Evolutionary conservation across 1,140 invertebrate species (phyloP), one percentile per base, ranked within the genome.

Genomic region (Lepidotrigona ventralis): DNA sequence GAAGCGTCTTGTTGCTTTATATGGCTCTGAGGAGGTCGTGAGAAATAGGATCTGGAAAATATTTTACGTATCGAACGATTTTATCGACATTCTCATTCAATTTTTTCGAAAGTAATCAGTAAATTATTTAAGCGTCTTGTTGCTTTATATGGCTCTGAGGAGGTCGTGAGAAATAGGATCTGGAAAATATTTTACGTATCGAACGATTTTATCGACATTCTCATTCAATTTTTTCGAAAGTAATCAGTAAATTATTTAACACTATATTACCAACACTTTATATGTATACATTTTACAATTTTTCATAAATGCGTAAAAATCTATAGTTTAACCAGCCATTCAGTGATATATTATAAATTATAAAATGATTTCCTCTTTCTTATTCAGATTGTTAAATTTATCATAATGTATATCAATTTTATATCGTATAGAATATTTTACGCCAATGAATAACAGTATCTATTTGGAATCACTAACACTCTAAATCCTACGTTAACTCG

Each of bases 1-100:
- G 77, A 93, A 93, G 69, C 75, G 51, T 51, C 80, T 83, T 63
- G 77, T 74, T 17, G 91, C 90, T 76, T 91, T 92, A 69, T 91
- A 88, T 3, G 93, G 93, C 29, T 91, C 88, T 4, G 86, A 84
- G 71, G 93, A 91, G 66, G 90, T 85, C 68, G 92, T 90, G 29
- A 94, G 85, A 76, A 94, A 92, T 23, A 94, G 89, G 76, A 94
- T 91, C 93, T 94, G 85, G 80, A 91, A 90, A 84, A 64, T 64
- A 71, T 58, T 58, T 71, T 58, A 46, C 69, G 70, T 66, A 26
- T n/a, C 6, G 23, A n/a, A n/a, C n/a, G n/a, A n/a, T n/a, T n/a
- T n/a, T n/a, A n/a, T n/a, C n/a, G n/a, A n/a, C n/a, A n/a, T n/a
- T n/a, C n/a, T n/a, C n/a, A n/a, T n/a, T n/a, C n/a, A n/a, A n/a